Percentiles rank a stretch among this genome's conserved stretches.
Conservation (phyloP, 2,113 vertebrate species). For the Eolophus roseicapilla region DNA sequence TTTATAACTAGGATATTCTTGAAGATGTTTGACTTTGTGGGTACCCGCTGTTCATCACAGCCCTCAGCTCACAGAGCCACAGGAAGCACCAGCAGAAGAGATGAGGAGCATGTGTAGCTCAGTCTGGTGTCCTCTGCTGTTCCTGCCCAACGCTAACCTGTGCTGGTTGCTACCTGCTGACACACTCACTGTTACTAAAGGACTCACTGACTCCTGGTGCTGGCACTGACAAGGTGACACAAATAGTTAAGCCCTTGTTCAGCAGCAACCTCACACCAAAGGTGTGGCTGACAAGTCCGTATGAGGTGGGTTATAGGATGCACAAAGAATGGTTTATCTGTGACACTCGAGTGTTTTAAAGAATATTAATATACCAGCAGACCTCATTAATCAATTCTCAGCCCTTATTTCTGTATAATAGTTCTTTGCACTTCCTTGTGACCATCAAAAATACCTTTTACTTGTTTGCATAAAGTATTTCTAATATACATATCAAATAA, state of each 20-base stretch:
- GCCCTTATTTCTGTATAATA: neutral
- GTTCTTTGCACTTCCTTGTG: neutral
- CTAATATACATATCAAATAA: neutral
- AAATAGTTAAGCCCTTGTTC: neutral
- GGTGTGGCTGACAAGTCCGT: neutral
- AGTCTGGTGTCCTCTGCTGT: neutral
- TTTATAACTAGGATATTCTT: neutral
- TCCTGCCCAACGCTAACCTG: accelerated
- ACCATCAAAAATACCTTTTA: neutral
- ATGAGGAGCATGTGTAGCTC: accelerated
- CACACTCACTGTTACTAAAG: neutral
- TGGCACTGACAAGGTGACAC: neutral
- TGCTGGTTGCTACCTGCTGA: neutral
- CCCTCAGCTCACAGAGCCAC: neutral
- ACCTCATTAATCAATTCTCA: neutral
- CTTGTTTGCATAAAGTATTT: neutral
- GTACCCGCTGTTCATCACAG: neutral
- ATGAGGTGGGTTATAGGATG: accelerated
- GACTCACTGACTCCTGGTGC: neutral
- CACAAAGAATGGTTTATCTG: neutral
- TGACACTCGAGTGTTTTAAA: neutral
- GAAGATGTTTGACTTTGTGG: neutral
- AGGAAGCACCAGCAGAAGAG: neutral
- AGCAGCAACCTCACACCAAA: neutral
- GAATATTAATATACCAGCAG: neutral